Conservation (phyloP, 2,797 vertebrate genomes). For the Zenarchopterus dispar region DNA sequence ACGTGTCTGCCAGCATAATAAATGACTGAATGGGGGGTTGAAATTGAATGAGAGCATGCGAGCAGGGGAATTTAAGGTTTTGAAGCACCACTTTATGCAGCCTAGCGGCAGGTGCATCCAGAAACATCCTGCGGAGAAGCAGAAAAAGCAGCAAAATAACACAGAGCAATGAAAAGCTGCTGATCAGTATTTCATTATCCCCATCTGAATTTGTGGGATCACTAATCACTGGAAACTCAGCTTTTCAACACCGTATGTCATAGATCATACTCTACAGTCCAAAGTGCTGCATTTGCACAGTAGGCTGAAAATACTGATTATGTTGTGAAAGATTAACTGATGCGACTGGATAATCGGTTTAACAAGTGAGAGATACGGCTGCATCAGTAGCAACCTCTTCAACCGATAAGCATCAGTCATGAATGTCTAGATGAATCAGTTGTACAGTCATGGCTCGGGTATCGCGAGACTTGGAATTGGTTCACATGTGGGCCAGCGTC, state of each 20-base stretch:
- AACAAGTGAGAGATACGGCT: background rate
- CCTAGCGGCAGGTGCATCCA: conserved; percentile 4
- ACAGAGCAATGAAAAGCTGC: conserved; percentile 26
- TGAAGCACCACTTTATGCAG: conserved; percentile 32
- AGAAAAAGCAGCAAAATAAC: conserved; percentile 9
- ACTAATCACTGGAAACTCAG: too few relatives aligned
- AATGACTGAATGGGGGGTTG: conserved; percentile 36
- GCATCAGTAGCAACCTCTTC: background rate
- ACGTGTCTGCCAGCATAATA: conserved; percentile 62
- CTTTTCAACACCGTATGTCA: too few relatives aligned
- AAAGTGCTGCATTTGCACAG: too few relatives aligned
- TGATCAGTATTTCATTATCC: conserved; percentile 22
- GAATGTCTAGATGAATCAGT: background rate
- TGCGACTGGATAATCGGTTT: background rate
- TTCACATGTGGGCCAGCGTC: background rate
- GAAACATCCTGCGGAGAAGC: background rate
- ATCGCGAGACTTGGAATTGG: background rate
- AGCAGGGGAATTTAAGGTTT: conserved; percentile 37
- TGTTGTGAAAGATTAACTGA: conserved; percentile 1
- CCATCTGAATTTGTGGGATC: too few relatives aligned
- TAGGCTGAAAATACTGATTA: too few relatives aligned
- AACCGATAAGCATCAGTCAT: background rate
- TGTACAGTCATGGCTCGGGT: background rate
- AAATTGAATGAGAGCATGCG: conserved; percentile 39
- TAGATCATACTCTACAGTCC: too few relatives aligned